A percentile compares a stretch with the other conserved stretches of the same genome.
Evolutionary conservation across 2,113 vertebrate genomes (phyloP).

Genomic region (Eulemur macaco): DNA sequence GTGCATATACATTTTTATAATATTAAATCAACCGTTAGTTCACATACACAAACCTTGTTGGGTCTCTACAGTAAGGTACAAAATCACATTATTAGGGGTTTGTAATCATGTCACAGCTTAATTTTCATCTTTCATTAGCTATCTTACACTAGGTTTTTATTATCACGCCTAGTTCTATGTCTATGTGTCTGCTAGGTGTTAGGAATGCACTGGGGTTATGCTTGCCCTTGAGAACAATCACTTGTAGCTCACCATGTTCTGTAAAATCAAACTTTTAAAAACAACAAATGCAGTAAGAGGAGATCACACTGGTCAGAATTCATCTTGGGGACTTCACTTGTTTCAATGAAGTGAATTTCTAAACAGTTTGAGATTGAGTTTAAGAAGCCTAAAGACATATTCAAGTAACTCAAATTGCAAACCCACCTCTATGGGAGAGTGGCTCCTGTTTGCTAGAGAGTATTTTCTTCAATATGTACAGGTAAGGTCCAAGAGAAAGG

Average conservation of each 20-base stretch:
- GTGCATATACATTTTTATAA: not conserved
- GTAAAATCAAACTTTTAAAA: not conserved
- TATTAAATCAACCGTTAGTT: not conserved
- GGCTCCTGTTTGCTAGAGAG: not conserved
- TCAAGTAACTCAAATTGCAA: not conserved
- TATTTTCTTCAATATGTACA: not conserved
- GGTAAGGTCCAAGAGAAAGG: not conserved
- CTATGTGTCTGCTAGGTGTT: not conserved
- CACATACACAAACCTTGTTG: not conserved
- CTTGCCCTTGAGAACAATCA: not conserved
- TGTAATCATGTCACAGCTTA: not conserved
- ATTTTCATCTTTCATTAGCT: not conserved
- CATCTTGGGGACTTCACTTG: not conserved
- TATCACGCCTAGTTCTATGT: not conserved
- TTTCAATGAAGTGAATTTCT: not conserved
- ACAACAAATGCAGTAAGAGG: not conserved
- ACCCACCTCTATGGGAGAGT: not conserved
- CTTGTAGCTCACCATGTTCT: not conserved
- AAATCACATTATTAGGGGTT: not conserved
- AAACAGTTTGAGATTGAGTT: not conserved
- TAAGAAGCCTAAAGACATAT: not conserved
- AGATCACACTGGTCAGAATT: not conserved
- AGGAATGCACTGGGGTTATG: not conserved
- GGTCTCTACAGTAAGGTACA: not conserved
- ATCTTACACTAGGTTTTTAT: not conserved